phyloP scores from a whole-genome alignment of 2,113 vertebrate genomes.

The Trichomycterus rosablanca region DNA sequence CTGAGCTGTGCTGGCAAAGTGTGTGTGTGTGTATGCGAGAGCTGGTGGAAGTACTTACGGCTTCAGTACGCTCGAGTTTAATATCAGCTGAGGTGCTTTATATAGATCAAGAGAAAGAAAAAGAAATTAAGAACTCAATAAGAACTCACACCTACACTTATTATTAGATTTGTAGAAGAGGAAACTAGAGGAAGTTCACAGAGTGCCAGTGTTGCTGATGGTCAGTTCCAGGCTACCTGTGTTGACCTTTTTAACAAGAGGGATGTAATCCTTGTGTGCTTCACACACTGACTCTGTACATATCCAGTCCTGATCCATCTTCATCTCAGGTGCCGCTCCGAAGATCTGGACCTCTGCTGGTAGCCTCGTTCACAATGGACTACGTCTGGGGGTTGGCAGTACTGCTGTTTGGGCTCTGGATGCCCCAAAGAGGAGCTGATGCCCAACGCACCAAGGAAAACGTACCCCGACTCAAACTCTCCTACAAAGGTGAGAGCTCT shows the following conservation, averaged over 20 bases:
- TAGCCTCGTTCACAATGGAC: constrained; percentile 72
- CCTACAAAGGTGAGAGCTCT: constrained; percentile 85
- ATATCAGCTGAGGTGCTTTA: constrained; percentile 19
- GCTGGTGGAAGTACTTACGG: constrained; percentile 9
- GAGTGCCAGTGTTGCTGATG: not conserved
- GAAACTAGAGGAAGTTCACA: not conserved
- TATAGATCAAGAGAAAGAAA: constrained; percentile 1
- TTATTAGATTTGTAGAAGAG: not conserved
- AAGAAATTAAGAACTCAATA: constrained; percentile 13
- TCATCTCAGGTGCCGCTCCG: constrained; percentile 33
- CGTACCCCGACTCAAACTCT: constrained; percentile 87
- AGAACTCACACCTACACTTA: not conserved
- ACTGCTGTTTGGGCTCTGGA: constrained; percentile 76
- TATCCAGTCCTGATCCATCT: constrained; percentile 40
- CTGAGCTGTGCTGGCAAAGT: constrained; percentile 24
- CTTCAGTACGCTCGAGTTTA: constrained; percentile 27
- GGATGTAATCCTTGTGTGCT: constrained; percentile 29
- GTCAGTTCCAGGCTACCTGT: constrained; percentile 6
- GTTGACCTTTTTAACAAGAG: constrained; percentile 20
- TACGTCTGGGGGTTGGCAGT: constrained; percentile 73
- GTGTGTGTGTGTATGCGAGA: not conserved
- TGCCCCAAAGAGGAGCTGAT: constrained; percentile 66
- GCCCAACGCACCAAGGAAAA: constrained; percentile 82
- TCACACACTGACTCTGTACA: constrained; percentile 17
- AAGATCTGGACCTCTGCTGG: constrained; percentile 30